These are phyloP conservation scores for Caerostris darwini DNA, from an alignment of 1,140 invertebrate genomes.

Conservation along the genomic window DNA sequence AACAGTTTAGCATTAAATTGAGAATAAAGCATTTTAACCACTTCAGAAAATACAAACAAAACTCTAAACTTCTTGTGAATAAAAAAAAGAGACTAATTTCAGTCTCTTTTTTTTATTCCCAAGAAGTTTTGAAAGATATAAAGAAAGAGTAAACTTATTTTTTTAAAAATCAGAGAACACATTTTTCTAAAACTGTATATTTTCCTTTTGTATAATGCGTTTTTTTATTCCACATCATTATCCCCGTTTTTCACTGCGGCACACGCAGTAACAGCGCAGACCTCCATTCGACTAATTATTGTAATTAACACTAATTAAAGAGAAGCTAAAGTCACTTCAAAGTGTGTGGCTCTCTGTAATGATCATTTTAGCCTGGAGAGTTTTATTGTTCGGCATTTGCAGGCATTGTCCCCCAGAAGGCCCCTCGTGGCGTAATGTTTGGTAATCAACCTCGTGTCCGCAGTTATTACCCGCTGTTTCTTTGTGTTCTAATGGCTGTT, in stretches of 20 bases:
- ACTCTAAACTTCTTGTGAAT: no score
- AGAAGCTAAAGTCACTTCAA: slow-evolving; percentile 28
- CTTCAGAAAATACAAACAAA: neutral
- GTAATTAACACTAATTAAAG: slow-evolving; percentile 59
- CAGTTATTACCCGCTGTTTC: neutral
- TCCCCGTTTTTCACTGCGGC: neutral
- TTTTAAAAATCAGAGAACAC: neutral
- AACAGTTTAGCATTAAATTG: neutral
- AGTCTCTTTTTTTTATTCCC: neutral
- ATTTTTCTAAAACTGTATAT: neutral
- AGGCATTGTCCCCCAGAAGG: neutral
- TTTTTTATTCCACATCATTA: neutral
- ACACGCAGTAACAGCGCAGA: neutral
- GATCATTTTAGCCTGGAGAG: neutral
- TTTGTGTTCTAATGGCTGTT: no score
- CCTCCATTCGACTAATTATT: slow-evolving; percentile 33
- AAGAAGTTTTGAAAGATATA: neutral
- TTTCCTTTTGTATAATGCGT: neutral
- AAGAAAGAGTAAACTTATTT: neutral
- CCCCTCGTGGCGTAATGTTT: neutral
- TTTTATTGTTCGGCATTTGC: neutral
- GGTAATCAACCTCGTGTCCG: neutral
- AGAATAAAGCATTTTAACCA: neutral
- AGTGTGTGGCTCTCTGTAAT: slow-evolving; percentile 4
- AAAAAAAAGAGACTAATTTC: no score